phyloP scores from a whole-genome alignment of 2,888 invertebrate genomes.

The Ellobium chinense region DNA sequence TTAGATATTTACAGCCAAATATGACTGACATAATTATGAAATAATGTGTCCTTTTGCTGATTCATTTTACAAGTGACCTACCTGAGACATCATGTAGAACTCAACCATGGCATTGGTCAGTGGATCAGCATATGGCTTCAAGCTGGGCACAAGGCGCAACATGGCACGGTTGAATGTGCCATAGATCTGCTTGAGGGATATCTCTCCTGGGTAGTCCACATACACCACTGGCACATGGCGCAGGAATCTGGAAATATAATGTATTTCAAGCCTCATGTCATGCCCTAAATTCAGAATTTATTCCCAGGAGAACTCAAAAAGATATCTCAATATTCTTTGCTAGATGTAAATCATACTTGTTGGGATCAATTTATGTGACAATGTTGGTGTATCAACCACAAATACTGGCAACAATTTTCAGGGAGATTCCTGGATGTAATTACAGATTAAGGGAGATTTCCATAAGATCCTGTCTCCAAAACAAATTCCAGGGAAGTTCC shows the following conservation, averaged over 20 bases:
- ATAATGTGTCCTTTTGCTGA: background rate
- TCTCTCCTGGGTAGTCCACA: conserved; percentile 99
- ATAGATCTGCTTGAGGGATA: conserved; percentile 97
- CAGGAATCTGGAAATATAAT: conserved; percentile 78
- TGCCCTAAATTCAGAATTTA: no score
- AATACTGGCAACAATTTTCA: no score
- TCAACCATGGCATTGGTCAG: conserved; percentile 99
- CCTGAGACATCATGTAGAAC: conserved; percentile 95
- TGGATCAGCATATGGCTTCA: conserved; percentile 96
- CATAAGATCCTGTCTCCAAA: no score
- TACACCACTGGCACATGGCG: conserved; percentile 99
- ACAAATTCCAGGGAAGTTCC: no score
- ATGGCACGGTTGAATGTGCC: conserved; percentile 99
- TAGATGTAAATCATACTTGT: no score
- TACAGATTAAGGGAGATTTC: no score
- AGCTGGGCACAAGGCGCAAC: conserved; percentile 94
- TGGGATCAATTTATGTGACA: no score
- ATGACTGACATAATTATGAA: background rate
- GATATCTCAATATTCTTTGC: no score
- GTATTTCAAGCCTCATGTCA: background rate
- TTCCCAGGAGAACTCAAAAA: no score
- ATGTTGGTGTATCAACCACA: no score
- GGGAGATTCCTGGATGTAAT: no score
- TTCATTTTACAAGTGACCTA: conserved; percentile 56
- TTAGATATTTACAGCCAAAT: no score